A percentile compares a stretch with the other conserved stretches of the same genome.
phyloP scores from a whole-genome alignment of 2,888 invertebrate genomes.

The Patella pellucida region DNA sequence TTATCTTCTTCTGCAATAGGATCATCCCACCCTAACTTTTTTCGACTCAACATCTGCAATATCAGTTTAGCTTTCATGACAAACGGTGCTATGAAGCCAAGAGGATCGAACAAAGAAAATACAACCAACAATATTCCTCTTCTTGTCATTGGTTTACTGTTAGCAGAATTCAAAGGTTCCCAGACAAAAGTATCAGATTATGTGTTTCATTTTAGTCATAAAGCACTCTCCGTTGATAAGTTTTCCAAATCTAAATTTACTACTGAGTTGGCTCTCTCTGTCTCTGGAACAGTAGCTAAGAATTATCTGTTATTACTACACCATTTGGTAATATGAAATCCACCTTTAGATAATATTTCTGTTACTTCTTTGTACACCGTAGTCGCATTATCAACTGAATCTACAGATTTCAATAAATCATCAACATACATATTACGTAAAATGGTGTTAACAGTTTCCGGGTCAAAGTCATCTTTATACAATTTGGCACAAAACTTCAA shows the following conservation, averaged over 20 bases:
- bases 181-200: slow-evolving; percentile 8
- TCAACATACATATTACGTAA: slow-evolving; percentile 14
- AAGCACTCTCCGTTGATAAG: slow-evolving; percentile 7
- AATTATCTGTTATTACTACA: not conserved
- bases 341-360: not conserved
- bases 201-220: slow-evolving; percentile 11
- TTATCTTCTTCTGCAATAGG: not conserved
- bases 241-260: slow-evolving; percentile 8
- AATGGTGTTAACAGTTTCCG: not conserved
- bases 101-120: slow-evolving; percentile 12
- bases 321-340: slow-evolving; percentile 1
- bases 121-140: slow-evolving; percentile 13
- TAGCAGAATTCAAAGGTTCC: not conserved
- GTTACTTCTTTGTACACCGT: not conserved
- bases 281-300: not conserved
- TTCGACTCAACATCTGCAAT: not conserved
- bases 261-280: not conserved
- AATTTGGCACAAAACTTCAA: slow-evolving; percentile 6
- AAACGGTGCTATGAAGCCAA: slow-evolving; percentile 11
- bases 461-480: not conserved
- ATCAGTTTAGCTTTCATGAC: slow-evolving; percentile 8
- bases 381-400: not conserved
- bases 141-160: slow-evolving; percentile 10
- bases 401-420: slow-evolving; percentile 14
- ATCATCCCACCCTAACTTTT: slow-evolving; percentile 14